These are phyloP conservation scores for Panagrolaimus sp. DNA, from an alignment of 1,140 invertebrate species.

Conservation along the genomic window DNA sequence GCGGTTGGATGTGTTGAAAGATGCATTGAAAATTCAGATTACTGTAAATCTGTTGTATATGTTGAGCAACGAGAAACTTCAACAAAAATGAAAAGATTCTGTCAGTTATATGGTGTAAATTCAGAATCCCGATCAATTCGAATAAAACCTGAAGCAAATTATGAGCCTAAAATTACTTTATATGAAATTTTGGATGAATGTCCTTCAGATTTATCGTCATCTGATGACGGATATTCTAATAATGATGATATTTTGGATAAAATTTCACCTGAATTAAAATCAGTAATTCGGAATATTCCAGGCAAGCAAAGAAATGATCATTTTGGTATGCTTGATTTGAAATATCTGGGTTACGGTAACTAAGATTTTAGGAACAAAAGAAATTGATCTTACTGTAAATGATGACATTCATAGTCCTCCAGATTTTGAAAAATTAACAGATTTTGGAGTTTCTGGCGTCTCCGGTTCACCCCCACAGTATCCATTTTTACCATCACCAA, in stretches of 20 bases:
- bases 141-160: conserved; percentile 29
- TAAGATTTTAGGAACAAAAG: neutral
- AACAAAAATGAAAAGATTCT: conserved; percentile 25
- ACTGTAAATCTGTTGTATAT: conserved; percentile 38
- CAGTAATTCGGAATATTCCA: too few relatives aligned
- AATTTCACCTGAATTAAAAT: too few relatives aligned
- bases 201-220: conserved; percentile 17
- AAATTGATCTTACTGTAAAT: neutral
- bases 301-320: too few relatives aligned
- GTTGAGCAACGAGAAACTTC: conserved; percentile 20
- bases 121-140: conserved; percentile 27
- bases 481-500: neutral
- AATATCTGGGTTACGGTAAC: neutral
- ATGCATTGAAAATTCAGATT: conserved; percentile 45
- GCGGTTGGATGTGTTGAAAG: conserved; percentile 48
- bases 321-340: too few relatives aligned
- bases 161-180: conserved; percentile 23
- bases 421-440: neutral
- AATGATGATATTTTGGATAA: too few relatives aligned
- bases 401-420: neutral
- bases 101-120: conserved; percentile 44
- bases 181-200: conserved; percentile 31
- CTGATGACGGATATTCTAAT: conserved; percentile 12
- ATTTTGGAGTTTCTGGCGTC: too few relatives aligned
- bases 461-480: neutral